These are phyloP conservation scores for Ciconia maguari DNA, from an alignment of 2,113 vertebrate genomes.

Conservation along the genomic window DNA sequence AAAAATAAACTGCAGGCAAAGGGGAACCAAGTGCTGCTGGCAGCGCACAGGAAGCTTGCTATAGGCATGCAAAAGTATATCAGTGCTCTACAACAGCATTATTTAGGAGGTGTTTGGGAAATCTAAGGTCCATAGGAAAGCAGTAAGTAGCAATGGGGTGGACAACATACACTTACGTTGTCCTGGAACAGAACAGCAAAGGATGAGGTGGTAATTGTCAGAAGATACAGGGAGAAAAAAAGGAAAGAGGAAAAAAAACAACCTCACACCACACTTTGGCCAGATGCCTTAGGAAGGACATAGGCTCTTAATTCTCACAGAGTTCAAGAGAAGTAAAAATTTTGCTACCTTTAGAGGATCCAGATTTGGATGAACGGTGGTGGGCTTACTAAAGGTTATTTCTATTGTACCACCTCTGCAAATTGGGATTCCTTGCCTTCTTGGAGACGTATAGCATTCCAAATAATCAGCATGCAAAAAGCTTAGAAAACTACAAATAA, in stretches of 20 bases:
- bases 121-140: neutral
- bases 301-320: neutral
- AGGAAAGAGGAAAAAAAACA: fast-evolving
- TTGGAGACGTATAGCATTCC: neutral
- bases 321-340: neutral
- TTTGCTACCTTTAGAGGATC: neutral
- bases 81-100: neutral
- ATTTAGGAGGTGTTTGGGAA: neutral
- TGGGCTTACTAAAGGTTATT: neutral
- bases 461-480: neutral
- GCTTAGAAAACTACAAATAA: neutral
- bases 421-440: neutral
- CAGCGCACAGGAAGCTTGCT: neutral
- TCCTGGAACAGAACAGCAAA: neutral
- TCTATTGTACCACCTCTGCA: neutral
- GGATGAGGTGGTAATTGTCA: neutral
- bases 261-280: neutral
- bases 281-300: neutral
- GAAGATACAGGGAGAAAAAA: neutral
- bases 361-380: neutral
- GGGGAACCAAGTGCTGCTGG: neutral
- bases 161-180: fast-evolving
- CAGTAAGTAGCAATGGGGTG: neutral
- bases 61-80: neutral
- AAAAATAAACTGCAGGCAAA: neutral